Evolutionary conservation across 2,113 vertebrate genomes (phyloP), one percentile per base, ranked within the genome.

Genomic region (Saccopteryx bilineata): DNA sequence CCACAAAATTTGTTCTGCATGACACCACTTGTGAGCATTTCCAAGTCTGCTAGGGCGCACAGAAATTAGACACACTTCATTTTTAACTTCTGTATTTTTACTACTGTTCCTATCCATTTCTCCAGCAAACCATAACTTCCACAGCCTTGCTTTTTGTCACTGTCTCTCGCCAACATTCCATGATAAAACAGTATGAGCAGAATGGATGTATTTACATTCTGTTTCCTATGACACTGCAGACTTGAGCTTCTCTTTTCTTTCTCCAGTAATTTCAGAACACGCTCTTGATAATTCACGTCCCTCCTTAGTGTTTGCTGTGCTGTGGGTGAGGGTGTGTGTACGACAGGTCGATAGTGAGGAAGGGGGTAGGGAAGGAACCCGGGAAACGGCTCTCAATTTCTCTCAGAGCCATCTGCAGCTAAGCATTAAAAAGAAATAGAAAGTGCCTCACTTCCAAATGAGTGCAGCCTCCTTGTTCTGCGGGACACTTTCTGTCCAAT

Each of bases 81-180:
- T 93, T 95, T 82, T 48, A 88, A 65, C 33, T 48, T 60, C 61
- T 87, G 15, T 50, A 26, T 52, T 85, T 90, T 85, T 90, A 52
- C 52, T 75, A 52, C 23, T 61, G 3, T 94, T 48, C 50, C 14
- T 52, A 54, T 13, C 2, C 24, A 17, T 86, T 84, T 61, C 63
- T 79, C 71, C 1, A 39, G n/a, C 26, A 90, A 93, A 14, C 13
- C 1, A 1, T 63, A 24, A n/a, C 4, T 61, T 83, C 46, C 17
- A 81, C 39, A 75, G 60, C 24, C 10, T 65, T 39, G 4, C 8
- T 46, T 14, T 79, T 63, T 74, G 31, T 72, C 50, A 31, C 28
- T 90, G 17, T 60, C 75, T 83, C 28, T 78, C 79, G 69, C 17
- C 23, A 28, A 24, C 24, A 69, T 56, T 65, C 19, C 50, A 54